Evolutionary conservation across 1,140 invertebrate genomes (phyloP), one percentile per base, ranked within the genome.

Genomic region (Diabrotica undecimpunctata): DNA sequence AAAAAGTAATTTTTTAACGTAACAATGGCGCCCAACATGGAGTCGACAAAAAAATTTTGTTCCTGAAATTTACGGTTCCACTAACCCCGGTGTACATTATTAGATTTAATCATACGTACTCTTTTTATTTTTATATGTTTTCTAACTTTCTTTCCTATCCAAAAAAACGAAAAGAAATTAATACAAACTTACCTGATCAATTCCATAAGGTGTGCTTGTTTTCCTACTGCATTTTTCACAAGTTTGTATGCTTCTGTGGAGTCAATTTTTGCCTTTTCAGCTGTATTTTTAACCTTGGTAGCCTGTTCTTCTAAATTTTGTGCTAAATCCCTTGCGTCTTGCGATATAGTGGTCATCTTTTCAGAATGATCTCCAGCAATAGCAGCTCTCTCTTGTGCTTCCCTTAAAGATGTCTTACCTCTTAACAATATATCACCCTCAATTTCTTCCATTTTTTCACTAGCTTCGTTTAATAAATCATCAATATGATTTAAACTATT

Each of bases 321-420:
- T 2, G 93, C 92, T 4, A 92, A 73, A 10, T 85, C 78, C 14
- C 95, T 84, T 5, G 96, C 93, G 76, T 95, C 89, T 63, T 92
- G 86, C 0, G 96, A 94, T 54, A 97, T 92, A 11, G 88, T 83
- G 0, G 94, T 94, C 91, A 98, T 97, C 71, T 93, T 88, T 25
- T 91, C 84, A 12, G 93, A 96, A 74, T 96, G 92, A 69, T 94
- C 90, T 6, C 95, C 95, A 78, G 94, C 93, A 78, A 93, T 87
- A 53, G 88, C 85, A 0, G 94, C 92, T 52, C 91, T 86, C 70
- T 91, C 87, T 74, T 87, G 85, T 0, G 95, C 95, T 71, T 90
- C 89, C 2, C 84, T 79, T 50, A 97, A 79, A 0, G 94, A 93
- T 25, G 84, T 83, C 14, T 83, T 82, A 5, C 94, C 95, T 75